Base-by-base conservation (phyloP, 2,113 vertebrate species). In the Austrofundulus limnaeus region DNA sequence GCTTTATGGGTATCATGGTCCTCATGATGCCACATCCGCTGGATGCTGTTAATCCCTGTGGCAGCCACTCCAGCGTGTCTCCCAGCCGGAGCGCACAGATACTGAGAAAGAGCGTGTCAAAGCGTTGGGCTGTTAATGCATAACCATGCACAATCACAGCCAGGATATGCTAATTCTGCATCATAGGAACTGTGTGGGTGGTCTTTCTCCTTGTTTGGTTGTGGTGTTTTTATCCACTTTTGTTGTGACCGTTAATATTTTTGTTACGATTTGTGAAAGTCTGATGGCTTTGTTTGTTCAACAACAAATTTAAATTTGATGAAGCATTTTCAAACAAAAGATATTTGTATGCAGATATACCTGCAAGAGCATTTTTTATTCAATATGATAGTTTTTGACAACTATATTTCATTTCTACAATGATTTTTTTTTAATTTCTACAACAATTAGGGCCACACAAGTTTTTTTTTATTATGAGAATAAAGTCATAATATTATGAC, bases 51-150 rank as follows among this genome's bases (percentile, higher is more conserved):
- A 92, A 93, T 92, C 90, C 89, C 89, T 70, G 78, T 82, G 84
- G 86, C 84, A 54, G 83, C 87, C 90, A 92, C 92, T 93, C 85
- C 80, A 92, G 84, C 46, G 76, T 63, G 76, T 70, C 65, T 88
- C 72, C 53, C 55, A 79, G 78, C 58, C 80, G 31, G 64, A 77
- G 70, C 65, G 16, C 71, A 61, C 81, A 37, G 80, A 71, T 58
- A 65, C 71, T 66, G 56, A 74, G 69, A 71, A 53, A 64, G 79
- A 89, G 80, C 75, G 90, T 90, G 91, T 86, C 84, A 83, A 80
- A 89, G 90, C 80, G 84, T 83, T 52, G 57, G 70, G 78, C 80
- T 74, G 80, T 83, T 88, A 87, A 90, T 86, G 86, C 85, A 81
- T 84, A 77, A 87, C 77, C 65, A 84, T 84, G 87, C 87, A 87